phyloP scores from a whole-genome alignment of 1,140 invertebrate species.

The Amphibalanus amphitrite region DNA sequence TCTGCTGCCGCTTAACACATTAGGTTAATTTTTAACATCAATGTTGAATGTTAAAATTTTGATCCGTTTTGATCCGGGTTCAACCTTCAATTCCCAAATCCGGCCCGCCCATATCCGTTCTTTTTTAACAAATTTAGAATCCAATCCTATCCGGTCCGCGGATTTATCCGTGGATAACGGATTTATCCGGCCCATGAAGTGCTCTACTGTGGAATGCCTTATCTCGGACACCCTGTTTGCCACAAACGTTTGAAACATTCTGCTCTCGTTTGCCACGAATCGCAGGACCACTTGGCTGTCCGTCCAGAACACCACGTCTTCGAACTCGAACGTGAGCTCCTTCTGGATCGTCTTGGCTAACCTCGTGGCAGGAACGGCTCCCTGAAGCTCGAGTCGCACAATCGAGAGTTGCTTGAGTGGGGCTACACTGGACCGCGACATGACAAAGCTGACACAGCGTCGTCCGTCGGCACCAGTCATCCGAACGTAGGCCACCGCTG shows the following conservation, averaged over 20 bases:
- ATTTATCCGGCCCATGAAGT: too few species aligned
- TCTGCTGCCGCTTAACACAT: too few species aligned
- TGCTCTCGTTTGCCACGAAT: conserved; percentile 7
- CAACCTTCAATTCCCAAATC: too few species aligned
- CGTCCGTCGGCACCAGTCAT: neutral
- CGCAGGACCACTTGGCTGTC: conserved; percentile 11
- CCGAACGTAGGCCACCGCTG: conserved; percentile 21
- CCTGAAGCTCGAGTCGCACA: conserved; percentile 31
- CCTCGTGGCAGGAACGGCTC: conserved; percentile 24
- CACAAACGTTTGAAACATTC: conserved; percentile 15
- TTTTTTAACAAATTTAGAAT: too few species aligned
- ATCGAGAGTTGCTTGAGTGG: conserved; percentile 23
- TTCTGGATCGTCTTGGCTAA: conserved; percentile 12
- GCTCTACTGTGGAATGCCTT: conserved; percentile 10
- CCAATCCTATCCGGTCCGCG: too few species aligned
- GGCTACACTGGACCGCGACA: conserved; percentile 26
- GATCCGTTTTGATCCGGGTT: too few species aligned
- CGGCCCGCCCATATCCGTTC: too few species aligned
- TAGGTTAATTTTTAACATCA: too few species aligned
- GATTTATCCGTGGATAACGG: too few species aligned
- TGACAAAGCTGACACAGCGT: conserved; percentile 17
- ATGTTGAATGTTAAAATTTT: too few species aligned
- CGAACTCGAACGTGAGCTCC: conserved; percentile 6
- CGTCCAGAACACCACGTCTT: conserved; percentile 12
- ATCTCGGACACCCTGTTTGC: conserved; percentile 18